Percentiles rank a stretch among this genome's conserved stretches.
Conservation (phyloP, 2,888 invertebrate species). For the Phaedon cochleariae region DNA sequence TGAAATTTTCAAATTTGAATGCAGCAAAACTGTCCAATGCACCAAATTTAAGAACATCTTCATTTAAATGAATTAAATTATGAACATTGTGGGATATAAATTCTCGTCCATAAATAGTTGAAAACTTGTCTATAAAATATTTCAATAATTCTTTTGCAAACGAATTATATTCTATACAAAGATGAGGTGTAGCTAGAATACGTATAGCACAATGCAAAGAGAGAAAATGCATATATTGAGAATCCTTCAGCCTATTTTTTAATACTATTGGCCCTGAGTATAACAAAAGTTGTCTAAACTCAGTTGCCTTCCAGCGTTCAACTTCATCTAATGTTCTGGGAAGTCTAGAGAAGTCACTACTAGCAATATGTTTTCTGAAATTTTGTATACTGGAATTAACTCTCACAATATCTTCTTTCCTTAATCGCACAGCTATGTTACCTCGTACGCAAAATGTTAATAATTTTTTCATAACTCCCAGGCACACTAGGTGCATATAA, state of each 20-base stretch:
- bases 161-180: conserved; percentile 5
- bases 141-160: conserved; percentile 29
- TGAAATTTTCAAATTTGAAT: conserved; percentile 19
- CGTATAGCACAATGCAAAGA: conserved; percentile 7
- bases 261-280: conserved; percentile 35
- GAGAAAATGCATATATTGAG: conserved; percentile 17
- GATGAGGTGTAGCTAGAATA: conserved; percentile 10
- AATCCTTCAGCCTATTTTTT: conserved; percentile 13
- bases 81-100: conserved; percentile 43
- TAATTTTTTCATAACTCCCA: conserved; percentile 4
- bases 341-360: background rate
- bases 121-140: conserved; percentile 36
- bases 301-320: conserved; percentile 19
- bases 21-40: conserved; percentile 11
- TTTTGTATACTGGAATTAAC: background rate
- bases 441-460: background rate
- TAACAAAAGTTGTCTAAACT: conserved; percentile 37
- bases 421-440: background rate
- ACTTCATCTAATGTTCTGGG: background rate
- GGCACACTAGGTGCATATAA: background rate
- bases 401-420: background rate
- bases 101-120: conserved; percentile 35
- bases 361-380: background rate
- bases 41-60: conserved; percentile 23
- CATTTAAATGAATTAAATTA: conserved; percentile 36